These are phyloP conservation scores for Drosophila dunni DNA, from an alignment of 1,140 invertebrate genomes.

Conservation along the genomic window DNA sequence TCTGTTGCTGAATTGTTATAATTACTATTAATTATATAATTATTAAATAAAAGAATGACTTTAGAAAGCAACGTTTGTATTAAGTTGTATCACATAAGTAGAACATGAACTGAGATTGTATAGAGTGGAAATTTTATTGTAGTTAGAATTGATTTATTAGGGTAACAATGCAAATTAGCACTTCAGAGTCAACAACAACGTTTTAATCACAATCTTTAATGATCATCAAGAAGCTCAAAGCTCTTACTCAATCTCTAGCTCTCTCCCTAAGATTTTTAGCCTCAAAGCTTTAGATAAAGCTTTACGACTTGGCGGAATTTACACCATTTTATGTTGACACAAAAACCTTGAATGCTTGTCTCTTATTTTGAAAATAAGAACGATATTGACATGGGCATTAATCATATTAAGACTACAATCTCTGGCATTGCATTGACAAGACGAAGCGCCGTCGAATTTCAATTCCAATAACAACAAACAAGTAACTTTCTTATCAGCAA, in stretches of 20 bases:
- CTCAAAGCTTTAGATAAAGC: slow-evolving; percentile 24
- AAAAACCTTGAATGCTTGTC: background rate
- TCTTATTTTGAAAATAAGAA: background rate
- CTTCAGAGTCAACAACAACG: slow-evolving; percentile 33
- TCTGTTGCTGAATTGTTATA: background rate
- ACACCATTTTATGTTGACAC: background rate
- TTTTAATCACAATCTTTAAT: slow-evolving; percentile 23
- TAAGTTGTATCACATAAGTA: background rate
- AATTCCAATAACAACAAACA: slow-evolving; percentile 8
- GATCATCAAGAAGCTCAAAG: slow-evolving; percentile 37
- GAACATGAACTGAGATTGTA: background rate
- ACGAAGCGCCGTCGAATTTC: slow-evolving; percentile 29
- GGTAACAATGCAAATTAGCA: slow-evolving; percentile 55
- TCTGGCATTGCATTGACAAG: slow-evolving; percentile 25
- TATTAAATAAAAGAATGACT: background rate
- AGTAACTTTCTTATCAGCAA: slow-evolving; percentile 26
- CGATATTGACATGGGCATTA: slow-evolving; percentile 16
- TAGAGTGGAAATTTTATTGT: background rate
- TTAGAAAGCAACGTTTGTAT: background rate
- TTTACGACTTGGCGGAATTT: background rate
- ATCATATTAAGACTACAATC: slow-evolving; percentile 35
- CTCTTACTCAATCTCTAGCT: background rate
- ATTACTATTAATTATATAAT: too few species aligned
- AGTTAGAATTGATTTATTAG: slow-evolving; percentile 29
- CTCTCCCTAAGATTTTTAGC: background rate